Conservation (phyloP, 2,797 vertebrate genomes). For the Dicrostonyx torquatus region DNA sequence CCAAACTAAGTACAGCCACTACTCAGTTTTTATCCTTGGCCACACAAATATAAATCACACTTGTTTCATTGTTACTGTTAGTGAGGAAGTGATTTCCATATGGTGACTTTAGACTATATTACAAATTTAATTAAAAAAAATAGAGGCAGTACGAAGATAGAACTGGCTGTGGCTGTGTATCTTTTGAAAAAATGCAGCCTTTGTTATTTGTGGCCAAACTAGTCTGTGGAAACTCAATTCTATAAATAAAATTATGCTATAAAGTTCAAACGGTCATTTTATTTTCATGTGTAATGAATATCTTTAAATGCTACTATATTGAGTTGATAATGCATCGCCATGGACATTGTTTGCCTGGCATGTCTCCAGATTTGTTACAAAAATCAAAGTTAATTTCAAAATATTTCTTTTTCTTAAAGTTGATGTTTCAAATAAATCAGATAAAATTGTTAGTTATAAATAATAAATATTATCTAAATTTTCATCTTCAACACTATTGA, state of each 20-base stretch:
- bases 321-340: not conserved
- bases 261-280: not conserved
- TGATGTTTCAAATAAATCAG: not conserved
- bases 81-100: not conserved
- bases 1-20: not conserved
- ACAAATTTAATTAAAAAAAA: not conserved
- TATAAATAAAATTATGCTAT: not conserved
- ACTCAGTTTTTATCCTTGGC: not conserved
- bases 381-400: not conserved
- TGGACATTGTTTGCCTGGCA: no score
- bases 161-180: accelerated
- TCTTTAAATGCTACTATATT: no score
- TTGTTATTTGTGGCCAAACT: not conserved
- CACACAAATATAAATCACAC: not conserved
- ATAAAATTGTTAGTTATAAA: not conserved
- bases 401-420: no score
- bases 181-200: not conserved
- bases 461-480: not conserved
- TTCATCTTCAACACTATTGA: not conserved
- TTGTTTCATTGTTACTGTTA: not conserved
- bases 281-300: not conserved
- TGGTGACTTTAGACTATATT: not conserved
- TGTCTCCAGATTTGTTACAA: not conserved
- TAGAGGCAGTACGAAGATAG: not conserved
- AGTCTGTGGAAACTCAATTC: not conserved